Conservation (phyloP, 2,888 invertebrate species). For the Dryobota labecula region DNA sequence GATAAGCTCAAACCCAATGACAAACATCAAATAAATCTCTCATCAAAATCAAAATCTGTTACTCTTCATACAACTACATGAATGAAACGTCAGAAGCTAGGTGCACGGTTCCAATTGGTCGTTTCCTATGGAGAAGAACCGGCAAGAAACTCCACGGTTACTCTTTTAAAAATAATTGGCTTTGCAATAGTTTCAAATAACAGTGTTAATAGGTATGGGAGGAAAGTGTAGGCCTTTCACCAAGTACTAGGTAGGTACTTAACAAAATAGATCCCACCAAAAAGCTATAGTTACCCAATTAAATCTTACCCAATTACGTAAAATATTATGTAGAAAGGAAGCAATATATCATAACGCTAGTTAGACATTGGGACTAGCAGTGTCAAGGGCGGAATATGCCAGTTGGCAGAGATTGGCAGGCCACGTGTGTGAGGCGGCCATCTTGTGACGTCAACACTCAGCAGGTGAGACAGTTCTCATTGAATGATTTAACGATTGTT, state of each 20-base stretch:
- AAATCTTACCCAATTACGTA: conserved; percentile 27
- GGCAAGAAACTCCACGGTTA: too few species aligned
- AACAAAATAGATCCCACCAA: too few species aligned
- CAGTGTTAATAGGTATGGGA: too few species aligned
- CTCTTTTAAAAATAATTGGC: too few species aligned
- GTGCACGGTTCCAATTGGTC: too few species aligned
- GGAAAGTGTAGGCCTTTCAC: too few species aligned
- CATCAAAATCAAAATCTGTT: too few species aligned
- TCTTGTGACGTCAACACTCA: conserved; percentile 46
- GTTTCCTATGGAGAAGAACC: too few species aligned
- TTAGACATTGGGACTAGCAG: conserved; percentile 55
- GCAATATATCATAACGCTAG: conserved; percentile 53
- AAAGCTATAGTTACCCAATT: conserved; percentile 3
- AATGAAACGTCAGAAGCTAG: too few species aligned
- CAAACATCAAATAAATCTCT: background rate
- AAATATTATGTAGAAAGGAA: conserved; percentile 45
- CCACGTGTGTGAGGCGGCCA: conserved; percentile 65
- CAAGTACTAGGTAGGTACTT: too few species aligned
- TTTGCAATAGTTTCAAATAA: too few species aligned
- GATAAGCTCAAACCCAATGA: background rate
- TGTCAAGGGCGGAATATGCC: conserved; percentile 70
- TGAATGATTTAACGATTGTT: conserved; percentile 20
- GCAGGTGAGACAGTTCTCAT: conserved; percentile 35
- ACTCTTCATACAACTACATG: too few species aligned
- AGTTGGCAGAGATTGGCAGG: conserved; percentile 65